phyloP scores from a whole-genome alignment of 2,113 vertebrate species.

The Pterophyllum scalare region DNA sequence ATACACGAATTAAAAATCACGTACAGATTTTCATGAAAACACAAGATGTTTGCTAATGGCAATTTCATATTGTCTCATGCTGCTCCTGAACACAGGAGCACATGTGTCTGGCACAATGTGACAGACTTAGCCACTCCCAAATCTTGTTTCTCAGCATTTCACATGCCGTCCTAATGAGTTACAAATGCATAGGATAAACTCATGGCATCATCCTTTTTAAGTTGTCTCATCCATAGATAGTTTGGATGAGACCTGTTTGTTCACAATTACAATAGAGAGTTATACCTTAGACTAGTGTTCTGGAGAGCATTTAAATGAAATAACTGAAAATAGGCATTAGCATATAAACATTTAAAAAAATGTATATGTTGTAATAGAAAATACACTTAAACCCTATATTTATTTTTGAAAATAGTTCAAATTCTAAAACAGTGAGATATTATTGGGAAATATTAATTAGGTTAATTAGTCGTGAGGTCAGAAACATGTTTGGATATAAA shows the following conservation, averaged over 20 bases:
- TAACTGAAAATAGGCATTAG: constrained; percentile 11
- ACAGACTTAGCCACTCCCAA: constrained; percentile 21
- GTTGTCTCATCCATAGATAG: constrained; percentile 39
- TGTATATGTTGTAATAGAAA: neutral
- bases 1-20: constrained; percentile 63
- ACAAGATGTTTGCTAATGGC: constrained; percentile 6
- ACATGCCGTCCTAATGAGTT: constrained; percentile 48
- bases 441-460: neutral
- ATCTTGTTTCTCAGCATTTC: constrained; percentile 38
- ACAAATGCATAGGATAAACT: constrained; percentile 31
- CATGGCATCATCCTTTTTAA: constrained; percentile 58
- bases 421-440: neutral
- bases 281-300: constrained; percentile 21
- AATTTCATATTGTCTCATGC: constrained; percentile 15
- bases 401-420: neutral
- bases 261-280: constrained; percentile 48
- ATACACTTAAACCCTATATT: neutral
- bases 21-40: constrained; percentile 33
- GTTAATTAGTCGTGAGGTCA: neutral
- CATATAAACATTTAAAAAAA: neutral
- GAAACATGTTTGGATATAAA: too few relatives aligned
- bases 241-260: constrained; percentile 8
- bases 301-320: constrained; percentile 25
- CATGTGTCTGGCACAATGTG: constrained; percentile 16
- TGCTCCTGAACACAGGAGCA: constrained; percentile 23